Conservation (phyloP, 2,113 vertebrate genomes). For the Ginglymostoma cirratum region DNA sequence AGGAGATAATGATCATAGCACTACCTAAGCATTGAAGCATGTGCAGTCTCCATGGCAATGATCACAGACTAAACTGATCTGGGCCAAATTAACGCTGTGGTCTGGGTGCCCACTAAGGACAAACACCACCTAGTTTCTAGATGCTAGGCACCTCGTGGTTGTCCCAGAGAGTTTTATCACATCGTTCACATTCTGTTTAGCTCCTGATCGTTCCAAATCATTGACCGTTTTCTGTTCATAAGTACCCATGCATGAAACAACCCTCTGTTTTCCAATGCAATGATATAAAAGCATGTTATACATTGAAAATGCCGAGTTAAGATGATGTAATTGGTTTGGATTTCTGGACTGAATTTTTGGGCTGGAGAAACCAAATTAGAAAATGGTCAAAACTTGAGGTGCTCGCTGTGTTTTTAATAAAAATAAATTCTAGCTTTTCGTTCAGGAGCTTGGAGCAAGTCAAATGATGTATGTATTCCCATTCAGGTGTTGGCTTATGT, state of each 20-base stretch:
- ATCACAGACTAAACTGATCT: background rate
- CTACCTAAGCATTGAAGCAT: background rate
- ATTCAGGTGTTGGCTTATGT: background rate
- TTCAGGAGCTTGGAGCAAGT: background rate
- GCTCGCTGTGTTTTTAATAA: background rate
- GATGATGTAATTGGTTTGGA: slow-evolving; percentile 21
- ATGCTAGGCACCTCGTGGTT: background rate
- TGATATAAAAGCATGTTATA: background rate
- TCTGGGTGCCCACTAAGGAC: background rate
- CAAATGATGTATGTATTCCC: background rate
- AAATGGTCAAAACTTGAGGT: no score
- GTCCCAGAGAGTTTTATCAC: background rate
- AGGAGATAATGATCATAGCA: slow-evolving; percentile 12
- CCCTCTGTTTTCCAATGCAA: background rate
- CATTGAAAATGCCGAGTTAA: background rate
- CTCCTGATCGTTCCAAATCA: background rate
- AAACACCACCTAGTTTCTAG: background rate
- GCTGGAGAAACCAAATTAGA: no score
- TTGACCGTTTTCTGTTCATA: background rate
- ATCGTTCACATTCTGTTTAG: background rate
- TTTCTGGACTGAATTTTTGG: background rate
- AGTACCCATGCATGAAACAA: background rate
- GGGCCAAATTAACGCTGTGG: background rate
- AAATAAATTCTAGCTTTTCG: background rate
- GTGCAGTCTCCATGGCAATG: background rate